Percentiles rank a stretch among this genome's conserved stretches.
Evolutionary conservation across 2,888 invertebrate genomes (phyloP).

Genomic region (Tryphoninae sp.): DNA sequence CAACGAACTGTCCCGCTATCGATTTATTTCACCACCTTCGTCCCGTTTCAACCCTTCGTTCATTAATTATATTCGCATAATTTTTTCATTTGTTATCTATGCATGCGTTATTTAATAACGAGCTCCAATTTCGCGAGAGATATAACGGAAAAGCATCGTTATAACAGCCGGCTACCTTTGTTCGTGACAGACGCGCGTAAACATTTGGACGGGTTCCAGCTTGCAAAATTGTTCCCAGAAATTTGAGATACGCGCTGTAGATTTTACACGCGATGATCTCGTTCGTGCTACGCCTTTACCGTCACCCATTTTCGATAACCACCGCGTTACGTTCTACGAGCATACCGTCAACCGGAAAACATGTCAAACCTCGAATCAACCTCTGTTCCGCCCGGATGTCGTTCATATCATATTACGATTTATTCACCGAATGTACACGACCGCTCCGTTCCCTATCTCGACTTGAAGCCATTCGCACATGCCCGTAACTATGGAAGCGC

Average conservation of each 20-base stretch:
- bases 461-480: constrained; percentile 23
- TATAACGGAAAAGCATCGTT: constrained; percentile 23
- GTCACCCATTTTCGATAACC: not conserved
- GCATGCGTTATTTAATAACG: constrained; percentile 4
- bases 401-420: constrained; percentile 55
- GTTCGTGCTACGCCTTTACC: too few species aligned
- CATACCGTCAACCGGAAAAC: constrained; percentile 48
- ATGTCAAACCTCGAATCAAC: constrained; percentile 40
- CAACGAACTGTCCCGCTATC: too few species aligned
- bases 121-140: not conserved
- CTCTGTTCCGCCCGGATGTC: constrained; percentile 37
- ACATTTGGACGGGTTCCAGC: constrained; percentile 37
- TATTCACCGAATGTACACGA: constrained; percentile 40
- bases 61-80: constrained; percentile 27
- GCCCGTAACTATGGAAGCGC: not conserved
- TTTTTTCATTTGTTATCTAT: constrained; percentile 13
- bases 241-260: not conserved
- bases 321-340: constrained; percentile 21
- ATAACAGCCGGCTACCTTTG: not conserved
- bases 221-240: not conserved
- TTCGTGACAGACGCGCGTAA: constrained; percentile 20
- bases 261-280: not conserved
- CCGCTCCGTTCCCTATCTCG: not conserved
- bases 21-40: too few species aligned
- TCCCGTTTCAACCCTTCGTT: not conserved